Conservation (phyloP, 2,113 vertebrate genomes). For the Probosciger aterrimus region DNA sequence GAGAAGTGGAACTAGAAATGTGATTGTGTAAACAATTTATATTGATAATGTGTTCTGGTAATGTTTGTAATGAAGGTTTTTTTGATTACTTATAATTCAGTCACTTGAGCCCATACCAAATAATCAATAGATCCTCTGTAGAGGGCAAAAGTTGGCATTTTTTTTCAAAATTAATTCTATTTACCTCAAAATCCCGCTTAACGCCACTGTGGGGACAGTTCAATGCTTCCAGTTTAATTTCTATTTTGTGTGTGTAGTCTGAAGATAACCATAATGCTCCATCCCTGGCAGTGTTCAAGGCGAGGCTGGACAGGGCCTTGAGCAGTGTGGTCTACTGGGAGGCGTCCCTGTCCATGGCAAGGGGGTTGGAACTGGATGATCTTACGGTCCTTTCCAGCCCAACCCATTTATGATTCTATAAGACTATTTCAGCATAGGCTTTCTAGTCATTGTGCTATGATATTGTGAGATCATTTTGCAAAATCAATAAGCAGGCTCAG, state of each 20-base stretch:
- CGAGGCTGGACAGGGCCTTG: not conserved
- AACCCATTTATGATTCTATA: not conserved
- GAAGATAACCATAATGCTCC: not conserved
- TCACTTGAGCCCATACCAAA: not conserved
- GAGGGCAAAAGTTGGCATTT: not conserved
- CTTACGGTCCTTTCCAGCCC: not conserved
- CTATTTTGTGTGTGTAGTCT: not conserved
- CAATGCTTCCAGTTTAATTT: not conserved
- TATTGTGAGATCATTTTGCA: not conserved
- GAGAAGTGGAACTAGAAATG: not conserved
- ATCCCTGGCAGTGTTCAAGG: not conserved
- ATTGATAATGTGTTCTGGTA: not conserved
- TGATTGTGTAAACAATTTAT: not conserved
- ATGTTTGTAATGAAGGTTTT: fast-evolving
- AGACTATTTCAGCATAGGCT: not conserved
- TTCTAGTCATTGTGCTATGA: not conserved
- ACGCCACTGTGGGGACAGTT: not conserved
- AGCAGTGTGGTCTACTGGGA: not conserved
- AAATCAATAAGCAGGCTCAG: not conserved
- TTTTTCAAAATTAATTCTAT: not conserved
- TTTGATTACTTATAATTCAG: not conserved
- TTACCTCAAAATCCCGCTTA: not conserved
- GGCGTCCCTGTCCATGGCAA: not conserved
- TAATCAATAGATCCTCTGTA: not conserved
- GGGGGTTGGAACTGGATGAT: not conserved